Conservation (phyloP, 2,888 invertebrate species). For the Icerya purchasi region DNA sequence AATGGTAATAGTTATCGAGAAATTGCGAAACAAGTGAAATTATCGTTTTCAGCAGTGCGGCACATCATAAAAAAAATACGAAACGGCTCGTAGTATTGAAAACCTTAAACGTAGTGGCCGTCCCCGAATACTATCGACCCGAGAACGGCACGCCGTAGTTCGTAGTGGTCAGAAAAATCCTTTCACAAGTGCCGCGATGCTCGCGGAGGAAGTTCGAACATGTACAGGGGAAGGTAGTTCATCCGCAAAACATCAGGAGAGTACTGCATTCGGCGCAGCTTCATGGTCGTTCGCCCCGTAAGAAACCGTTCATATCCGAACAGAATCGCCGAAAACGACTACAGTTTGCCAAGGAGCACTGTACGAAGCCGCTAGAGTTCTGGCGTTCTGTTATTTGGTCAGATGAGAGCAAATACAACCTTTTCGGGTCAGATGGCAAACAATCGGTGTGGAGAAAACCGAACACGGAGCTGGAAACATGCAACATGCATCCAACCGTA, state of each 20-base stretch:
- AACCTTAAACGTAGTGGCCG: background rate
- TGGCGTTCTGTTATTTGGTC: background rate
- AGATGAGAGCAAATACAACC: background rate
- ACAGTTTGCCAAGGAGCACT: background rate
- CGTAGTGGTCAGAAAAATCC: background rate
- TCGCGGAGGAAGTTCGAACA: background rate
- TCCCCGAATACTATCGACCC: background rate
- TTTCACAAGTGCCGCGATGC: background rate
- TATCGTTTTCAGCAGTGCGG: no score
- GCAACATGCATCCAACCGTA: background rate
- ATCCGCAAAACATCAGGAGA: background rate
- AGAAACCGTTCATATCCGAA: background rate
- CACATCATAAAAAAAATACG: no score
- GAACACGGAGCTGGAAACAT: background rate
- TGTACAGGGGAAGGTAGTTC: background rate
- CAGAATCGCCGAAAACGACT: background rate
- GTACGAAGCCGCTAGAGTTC: background rate
- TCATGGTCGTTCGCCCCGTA: background rate
- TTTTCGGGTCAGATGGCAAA: background rate
- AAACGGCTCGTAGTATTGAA: background rate
- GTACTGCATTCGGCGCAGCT: background rate
- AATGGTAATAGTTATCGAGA: no score
- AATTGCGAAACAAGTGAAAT: no score
- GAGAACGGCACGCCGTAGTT: background rate
- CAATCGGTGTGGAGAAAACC: constrained; percentile 2